Percentiles rank a stretch among this genome's conserved stretches.
phyloP scores from a whole-genome alignment of 2,797 vertebrate genomes.

The Chelon labrosus region DNA sequence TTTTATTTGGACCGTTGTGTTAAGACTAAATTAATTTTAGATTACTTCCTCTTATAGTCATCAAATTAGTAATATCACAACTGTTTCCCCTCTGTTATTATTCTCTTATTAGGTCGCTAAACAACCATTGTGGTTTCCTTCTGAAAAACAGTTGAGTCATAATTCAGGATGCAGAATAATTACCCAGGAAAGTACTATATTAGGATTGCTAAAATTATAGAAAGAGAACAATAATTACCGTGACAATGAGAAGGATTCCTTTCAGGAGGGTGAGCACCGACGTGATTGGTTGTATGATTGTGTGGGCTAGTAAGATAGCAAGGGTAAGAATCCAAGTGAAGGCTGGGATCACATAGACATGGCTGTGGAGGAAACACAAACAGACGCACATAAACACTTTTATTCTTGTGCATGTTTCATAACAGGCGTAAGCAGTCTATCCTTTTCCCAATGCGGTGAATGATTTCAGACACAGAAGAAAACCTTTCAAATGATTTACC shows the following conservation, averaged over 20 bases:
- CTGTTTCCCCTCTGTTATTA: no score
- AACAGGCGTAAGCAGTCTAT: not conserved
- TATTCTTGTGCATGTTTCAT: not conserved
- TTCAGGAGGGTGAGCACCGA: constrained; percentile 83
- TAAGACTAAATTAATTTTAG: no score
- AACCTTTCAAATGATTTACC: not conserved
- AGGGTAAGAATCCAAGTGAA: constrained; percentile 83
- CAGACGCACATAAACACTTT: not conserved
- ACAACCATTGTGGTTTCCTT: no score
- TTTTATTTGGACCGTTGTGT: no score
- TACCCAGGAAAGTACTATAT: no score
- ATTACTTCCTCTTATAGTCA: no score
- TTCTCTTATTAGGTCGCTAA: no score
- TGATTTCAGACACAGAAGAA: not conserved
- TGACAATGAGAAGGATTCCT: constrained; percentile 81
- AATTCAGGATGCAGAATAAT: not conserved
- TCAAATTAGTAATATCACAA: no score
- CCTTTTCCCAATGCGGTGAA: not conserved
- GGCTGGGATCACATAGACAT: constrained; percentile 79
- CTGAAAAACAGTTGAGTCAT: not conserved
- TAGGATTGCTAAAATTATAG: not conserved
- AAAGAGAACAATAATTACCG: constrained; percentile 62
- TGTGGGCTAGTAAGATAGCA: constrained; percentile 79
- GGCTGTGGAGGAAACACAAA: constrained; percentile 62
- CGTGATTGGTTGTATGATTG: constrained; percentile 80